Base-by-base conservation (phyloP, 2,888 invertebrate genomes). In the Busseola fusca region DNA sequence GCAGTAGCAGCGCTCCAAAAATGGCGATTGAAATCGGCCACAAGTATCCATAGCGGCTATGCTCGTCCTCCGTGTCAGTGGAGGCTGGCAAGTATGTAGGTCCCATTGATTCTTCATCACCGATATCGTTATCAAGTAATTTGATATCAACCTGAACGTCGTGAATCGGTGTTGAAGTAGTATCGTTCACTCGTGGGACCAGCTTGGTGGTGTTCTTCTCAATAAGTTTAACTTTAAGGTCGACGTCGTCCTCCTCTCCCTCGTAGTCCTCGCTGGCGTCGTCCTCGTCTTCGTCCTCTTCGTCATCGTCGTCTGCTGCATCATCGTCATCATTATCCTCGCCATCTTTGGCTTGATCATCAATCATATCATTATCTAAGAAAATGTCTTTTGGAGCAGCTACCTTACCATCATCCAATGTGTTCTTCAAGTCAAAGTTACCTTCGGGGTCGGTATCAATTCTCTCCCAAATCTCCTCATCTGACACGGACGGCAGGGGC, bases 11-110 rank as follows among this genome's bases (percentile, higher is more conserved):
- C 59, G 97, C 95, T 65, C 97, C 95, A 57, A 96, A 90, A 73
- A 97, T 92, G 62, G 97, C 96, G 78, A 97, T 96, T 56, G 96
- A 90, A 42, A 96, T 95, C 56, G 96, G 96, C 93, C 96, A 96
- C 76, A 97, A 85, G 89, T 96, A 96, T 69, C 93, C 94, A 86
- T 96, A 96, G 78, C 86, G 92, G 65, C 91, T 90, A 85, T 96
- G 96, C 81, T 95, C 90, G 85, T 92, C 87, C 64, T 95, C 89
- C 3, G 93, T 87, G 88, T 93, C 84, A 45, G 90, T 86, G 74
- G 91, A 91, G 57, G 90, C 87, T 72, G 91, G 90, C 2, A 91
- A 86, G 68, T 93, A 93, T 54, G 91, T 73, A 54, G 91, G 90
- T 54, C 91, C 76, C 58, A 74, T 34, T 30, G 71, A 58, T 34